Base-by-base conservation (phyloP, 2,113 vertebrate genomes). In the Oreochromis aureus region DNA sequence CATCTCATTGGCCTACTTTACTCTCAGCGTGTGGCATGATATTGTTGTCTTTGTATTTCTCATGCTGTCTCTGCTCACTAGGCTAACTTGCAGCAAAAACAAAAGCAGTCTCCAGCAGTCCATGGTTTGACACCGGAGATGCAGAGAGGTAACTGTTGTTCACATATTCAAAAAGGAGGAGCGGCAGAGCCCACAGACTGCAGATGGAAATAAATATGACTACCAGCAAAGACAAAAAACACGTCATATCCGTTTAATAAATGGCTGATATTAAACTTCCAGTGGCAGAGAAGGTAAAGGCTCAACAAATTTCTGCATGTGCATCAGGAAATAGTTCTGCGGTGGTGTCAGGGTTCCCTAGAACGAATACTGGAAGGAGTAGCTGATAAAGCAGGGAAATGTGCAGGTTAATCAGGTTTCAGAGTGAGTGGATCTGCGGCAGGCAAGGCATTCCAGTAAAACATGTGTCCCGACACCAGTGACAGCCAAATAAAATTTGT, bases 361-460 rank as follows among this genome's bases (percentile, higher is more conserved):
- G 16, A 86, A 39, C 2, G 41, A 10, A 16, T 22, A 36, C 15
- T 11, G 76, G 10, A 66, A 11, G 41, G 9, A 87, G 2, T 3
- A 22, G 9, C 12, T 30, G 36, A 69, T 30, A 11, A 82, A 32
- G 6, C 12, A 5, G 82, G 22, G 24, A 44, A 54, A 13, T 7
- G 3, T 85, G 51, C 83, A 76, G 46, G 90, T 92, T 83, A 80
- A 88, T 87, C 89, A 71, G 58, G 86, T 92, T 91, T 39, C 56
- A 54, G 3, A 69, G 53, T 7, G 46, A 46, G 39, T 51, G 15
- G 7, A 56, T 69, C 6, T 2, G 18, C 4, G 1, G 15, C 16
- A 69, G 19, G 44, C 13, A 76, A 30, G 24, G 22, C 46, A 73
- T 83, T 86, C 76, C 34, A 30, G 34, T 51, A 4, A 34, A 66